phyloP scores from a whole-genome alignment of 37 sponge, comb jelly and placozoan species.

The Lycopodina hypogea region DNA sequence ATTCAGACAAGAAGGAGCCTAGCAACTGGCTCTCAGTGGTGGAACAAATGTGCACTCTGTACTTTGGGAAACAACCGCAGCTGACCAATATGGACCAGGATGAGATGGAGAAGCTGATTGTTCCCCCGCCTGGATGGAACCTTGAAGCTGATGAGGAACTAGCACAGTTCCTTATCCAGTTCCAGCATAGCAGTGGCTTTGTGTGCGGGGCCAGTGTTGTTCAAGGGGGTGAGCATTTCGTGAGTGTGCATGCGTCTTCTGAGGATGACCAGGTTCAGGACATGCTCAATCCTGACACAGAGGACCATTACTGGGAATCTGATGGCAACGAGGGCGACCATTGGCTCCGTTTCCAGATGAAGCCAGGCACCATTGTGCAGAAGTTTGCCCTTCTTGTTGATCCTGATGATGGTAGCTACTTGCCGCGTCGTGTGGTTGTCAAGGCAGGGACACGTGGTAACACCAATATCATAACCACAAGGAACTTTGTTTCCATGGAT shows the following conservation, averaged over 20 bases:
- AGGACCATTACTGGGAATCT: slow-evolving; percentile 76
- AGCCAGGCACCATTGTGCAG: slow-evolving; percentile 66
- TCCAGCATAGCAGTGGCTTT: slow-evolving; percentile 3
- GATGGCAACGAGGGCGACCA: slow-evolving; percentile 65
- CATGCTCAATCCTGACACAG: slow-evolving; percentile 51
- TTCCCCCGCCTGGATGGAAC: slow-evolving; percentile 77
- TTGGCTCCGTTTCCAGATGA: slow-evolving; percentile 73
- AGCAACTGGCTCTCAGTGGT: slow-evolving; percentile 51
- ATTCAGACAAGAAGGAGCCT: slow-evolving; percentile 20
- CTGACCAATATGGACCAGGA: slow-evolving; percentile 45
- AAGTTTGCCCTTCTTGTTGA: slow-evolving; percentile 69
- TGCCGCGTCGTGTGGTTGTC: slow-evolving; percentile 58
- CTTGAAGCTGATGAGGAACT: slow-evolving; percentile 78
- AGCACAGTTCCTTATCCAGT: slow-evolving; percentile 59
- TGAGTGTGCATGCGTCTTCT: slow-evolving; percentile 47
- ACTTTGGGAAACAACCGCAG: slow-evolving; percentile 25
- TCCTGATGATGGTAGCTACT: slow-evolving; percentile 78
- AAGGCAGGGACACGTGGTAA: slow-evolving; percentile 35
- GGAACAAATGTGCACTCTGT: slow-evolving; percentile 45
- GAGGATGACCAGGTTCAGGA: slow-evolving; percentile 28
- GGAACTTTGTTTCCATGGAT: slow-evolving; percentile 43
- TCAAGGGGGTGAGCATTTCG: slow-evolving; percentile 38
- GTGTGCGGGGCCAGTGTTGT: not conserved
- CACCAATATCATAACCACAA: not conserved
- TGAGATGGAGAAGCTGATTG: slow-evolving; percentile 27